Conservation (phyloP, 2,113 vertebrate genomes). For the Plotosus lineatus region DNA sequence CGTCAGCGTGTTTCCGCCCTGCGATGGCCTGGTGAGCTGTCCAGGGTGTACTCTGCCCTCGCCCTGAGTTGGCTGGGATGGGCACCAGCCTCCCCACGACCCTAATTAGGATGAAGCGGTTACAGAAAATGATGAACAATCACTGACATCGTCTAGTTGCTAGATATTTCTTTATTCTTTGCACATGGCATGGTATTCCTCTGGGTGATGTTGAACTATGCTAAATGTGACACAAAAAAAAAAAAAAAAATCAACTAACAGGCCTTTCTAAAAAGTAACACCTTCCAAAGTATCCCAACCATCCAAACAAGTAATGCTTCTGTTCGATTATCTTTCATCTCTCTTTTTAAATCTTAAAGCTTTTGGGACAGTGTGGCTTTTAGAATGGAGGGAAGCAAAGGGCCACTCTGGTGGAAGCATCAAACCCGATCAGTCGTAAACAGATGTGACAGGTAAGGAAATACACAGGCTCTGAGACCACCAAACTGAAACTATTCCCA, state of each 20-base stretch:
- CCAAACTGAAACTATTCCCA: slow-evolving; percentile 38
- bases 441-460: slow-evolving; percentile 39
- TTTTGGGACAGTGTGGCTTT: slow-evolving; percentile 2
- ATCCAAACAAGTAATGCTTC: neutral
- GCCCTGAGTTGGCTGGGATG: too few species aligned
- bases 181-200: neutral
- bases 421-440: slow-evolving; percentile 37
- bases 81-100: too few species aligned
- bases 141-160: too few species aligned
- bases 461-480: slow-evolving; percentile 26
- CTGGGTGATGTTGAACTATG: neutral
- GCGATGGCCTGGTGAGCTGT: too few species aligned
- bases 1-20: too few species aligned
- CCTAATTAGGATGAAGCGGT: too few species aligned
- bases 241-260: neutral
- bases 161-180: too few species aligned
- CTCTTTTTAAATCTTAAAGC: neutral
- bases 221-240: neutral
- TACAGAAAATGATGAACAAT: too few species aligned
- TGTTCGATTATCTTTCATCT: neutral
- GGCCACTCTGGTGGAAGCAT: slow-evolving; percentile 36
- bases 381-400: neutral
- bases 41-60: too few species aligned
- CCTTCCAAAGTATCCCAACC: slow-evolving; percentile 1
- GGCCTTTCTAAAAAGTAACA: neutral